These are phyloP conservation scores for Tyrophagus putrescentiae DNA, from an alignment of 1,140 invertebrate species.

Conservation along the genomic window DNA sequence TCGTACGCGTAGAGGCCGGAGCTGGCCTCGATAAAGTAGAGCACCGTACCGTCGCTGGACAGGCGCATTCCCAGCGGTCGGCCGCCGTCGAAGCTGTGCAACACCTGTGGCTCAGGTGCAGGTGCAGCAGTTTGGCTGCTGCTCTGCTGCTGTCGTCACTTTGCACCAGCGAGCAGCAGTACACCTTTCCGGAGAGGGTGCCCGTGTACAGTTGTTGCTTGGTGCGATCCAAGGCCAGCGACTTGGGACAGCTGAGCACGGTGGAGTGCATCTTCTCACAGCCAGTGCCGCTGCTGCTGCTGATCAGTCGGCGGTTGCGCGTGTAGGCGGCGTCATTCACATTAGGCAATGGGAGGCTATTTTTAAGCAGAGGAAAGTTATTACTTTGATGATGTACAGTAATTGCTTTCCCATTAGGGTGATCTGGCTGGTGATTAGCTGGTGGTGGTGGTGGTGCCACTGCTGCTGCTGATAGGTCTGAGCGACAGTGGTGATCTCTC, in stretches of 20 bases:
- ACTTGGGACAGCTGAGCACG: neutral
- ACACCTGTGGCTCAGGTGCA: no score
- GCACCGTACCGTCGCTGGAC: conserved; percentile 46
- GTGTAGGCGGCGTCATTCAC: neutral
- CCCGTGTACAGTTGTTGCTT: neutral
- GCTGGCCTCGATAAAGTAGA: conserved; percentile 63
- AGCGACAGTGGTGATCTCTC: no score
- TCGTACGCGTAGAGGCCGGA: conserved; percentile 39
- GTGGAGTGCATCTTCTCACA: neutral
- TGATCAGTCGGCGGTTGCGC: neutral
- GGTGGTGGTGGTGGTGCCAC: no score
- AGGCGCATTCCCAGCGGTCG: conserved; percentile 60
- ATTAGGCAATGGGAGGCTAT: conserved; percentile 13
- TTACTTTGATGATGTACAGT: no score
- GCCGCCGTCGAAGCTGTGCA: conserved; percentile 41
- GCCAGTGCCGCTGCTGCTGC: no score
- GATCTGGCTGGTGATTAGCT: neutral
- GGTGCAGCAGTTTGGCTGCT: no score
- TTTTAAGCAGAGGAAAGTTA: neutral
- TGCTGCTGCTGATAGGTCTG: no score
- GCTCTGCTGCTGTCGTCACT: neutral
- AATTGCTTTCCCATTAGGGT: no score
- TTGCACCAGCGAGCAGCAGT: neutral
- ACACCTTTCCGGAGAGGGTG: neutral
- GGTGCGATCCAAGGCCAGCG: neutral